Evolutionary conservation across 2,113 vertebrate genomes (phyloP).

Genomic region (Gadus chalcogrammus): DNA sequence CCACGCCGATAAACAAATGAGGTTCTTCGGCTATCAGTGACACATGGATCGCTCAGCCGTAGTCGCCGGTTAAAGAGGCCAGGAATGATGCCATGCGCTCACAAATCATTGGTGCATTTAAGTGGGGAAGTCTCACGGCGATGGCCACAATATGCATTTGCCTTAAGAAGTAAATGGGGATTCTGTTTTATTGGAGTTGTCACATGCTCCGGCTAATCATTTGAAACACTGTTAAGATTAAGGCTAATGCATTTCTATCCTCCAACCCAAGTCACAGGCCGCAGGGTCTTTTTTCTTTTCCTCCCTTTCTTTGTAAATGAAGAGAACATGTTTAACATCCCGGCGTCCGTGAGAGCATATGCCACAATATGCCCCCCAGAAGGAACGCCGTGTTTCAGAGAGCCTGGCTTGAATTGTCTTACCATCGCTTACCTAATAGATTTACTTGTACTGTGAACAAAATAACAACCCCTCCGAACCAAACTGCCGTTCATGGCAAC

Average conservation of each 20-base stretch:
- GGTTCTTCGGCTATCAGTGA: conserved; percentile 81
- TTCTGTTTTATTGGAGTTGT: conserved; percentile 65
- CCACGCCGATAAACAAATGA: conserved; percentile 79
- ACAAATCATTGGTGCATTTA: conserved; percentile 79
- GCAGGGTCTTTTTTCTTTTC: conserved; percentile 31
- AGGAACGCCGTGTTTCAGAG: neutral
- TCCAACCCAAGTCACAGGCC: conserved; percentile 30
- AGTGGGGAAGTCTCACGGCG: conserved; percentile 72
- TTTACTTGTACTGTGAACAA: too few species aligned
- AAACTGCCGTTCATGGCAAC: too few species aligned
- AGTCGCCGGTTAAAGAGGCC: conserved; percentile 68
- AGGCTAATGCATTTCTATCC: conserved; percentile 54
- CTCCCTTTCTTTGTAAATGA: conserved; percentile 16
- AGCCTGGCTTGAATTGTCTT: too few species aligned
- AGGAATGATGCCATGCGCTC: conserved; percentile 77
- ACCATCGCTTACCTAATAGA: too few species aligned
- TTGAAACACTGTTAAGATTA: conserved; percentile 58
- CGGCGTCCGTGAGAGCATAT: conserved; percentile 14
- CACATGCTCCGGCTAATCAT: conserved; percentile 67
- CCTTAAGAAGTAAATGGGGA: conserved; percentile 74
- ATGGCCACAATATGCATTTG: conserved; percentile 86
- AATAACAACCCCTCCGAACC: too few species aligned
- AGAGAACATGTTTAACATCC: too few species aligned
- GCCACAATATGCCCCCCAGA: conserved; percentile 20
- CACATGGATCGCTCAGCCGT: conserved; percentile 78